Base-by-base conservation (phyloP, 1,140 invertebrate species). In the Alviniconcha marisindica region DNA sequence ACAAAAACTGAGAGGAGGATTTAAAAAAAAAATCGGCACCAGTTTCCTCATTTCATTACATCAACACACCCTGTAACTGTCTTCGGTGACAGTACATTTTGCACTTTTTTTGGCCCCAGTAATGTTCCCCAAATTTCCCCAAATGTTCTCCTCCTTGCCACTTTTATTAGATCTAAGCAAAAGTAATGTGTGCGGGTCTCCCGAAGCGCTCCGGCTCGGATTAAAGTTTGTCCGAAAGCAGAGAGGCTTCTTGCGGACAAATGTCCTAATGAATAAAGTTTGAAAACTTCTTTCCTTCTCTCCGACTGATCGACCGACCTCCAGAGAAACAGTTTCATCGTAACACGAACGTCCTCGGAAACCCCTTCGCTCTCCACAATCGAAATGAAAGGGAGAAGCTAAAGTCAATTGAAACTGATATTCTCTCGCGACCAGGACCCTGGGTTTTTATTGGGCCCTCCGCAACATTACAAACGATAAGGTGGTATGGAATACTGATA, bases 191-290 rank as follows among this genome's bases (percentile, higher is more conserved):
- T 18, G 18, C 10, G 31, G 33, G 10, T 40, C 69, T 31, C 18
- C 69, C 31, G 33, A 33, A 36, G 2, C 36, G 69, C 69, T 69
- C 36, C 24, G 10, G 56, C 44, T 60, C 2, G 69, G 69, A 71
- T 71, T 71, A 71, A 71, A 71, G 33, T 71, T 71, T 71, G 69
- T 71, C 36, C 33, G n/a, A 24, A 71, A 71, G 69, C 33, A 40
- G 69, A 71, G 36, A 18, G 36, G 69, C 33, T 33, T 71, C 69
- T 71, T 76, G 42, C n/a, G 44, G 73, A 76, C 73, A 76, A 48
- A 76, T 76, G 48, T 76, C 24, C 51, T 76, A 76, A 76, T 76
- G 73, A 76, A 76, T 76, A 76, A 76, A 76, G 73, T 76, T 76
- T 31, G 40, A 48, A 76, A 76, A 76, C 73, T 76, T 76, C 44